Evolutionary conservation across 2,888 invertebrate genomes (phyloP).

Genomic region (Drosophila neotestacea): DNA sequence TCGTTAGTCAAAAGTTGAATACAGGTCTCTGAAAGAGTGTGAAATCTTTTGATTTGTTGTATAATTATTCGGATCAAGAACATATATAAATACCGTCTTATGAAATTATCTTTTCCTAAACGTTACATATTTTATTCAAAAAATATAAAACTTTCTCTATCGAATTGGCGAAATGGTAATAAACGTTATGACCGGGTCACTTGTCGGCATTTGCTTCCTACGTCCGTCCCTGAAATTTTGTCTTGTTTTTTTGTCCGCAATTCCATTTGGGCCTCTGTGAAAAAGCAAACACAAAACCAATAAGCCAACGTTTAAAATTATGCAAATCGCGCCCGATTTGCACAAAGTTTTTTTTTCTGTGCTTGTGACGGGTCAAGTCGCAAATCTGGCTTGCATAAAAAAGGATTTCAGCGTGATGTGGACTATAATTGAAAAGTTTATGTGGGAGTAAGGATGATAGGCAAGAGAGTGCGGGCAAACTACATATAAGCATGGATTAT

Average conservation of each 20-base stretch:
- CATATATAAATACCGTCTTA: background rate
- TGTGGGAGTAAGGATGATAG: constrained; percentile 7
- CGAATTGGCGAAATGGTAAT: constrained; percentile 40
- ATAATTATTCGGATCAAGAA: background rate
- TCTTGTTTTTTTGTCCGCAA: constrained; percentile 10
- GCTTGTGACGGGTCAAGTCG: constrained; percentile 59
- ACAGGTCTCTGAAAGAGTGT: too few relatives aligned
- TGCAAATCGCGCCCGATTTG: constrained; percentile 70
- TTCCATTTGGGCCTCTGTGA: constrained; percentile 27
- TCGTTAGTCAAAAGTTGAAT: too few relatives aligned
- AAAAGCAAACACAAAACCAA: constrained; percentile 68
- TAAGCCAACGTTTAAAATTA: constrained; percentile 74
- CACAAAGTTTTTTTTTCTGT: constrained; percentile 53
- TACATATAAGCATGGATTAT: constrained; percentile 38
- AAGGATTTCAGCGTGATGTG: constrained; percentile 61
- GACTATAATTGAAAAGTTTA: constrained; percentile 73
- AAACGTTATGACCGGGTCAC: constrained; percentile 65
- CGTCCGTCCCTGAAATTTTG: constrained; percentile 10
- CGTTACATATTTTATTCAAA: background rate
- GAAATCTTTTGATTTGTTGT: too few relatives aligned
- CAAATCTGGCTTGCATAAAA: constrained; percentile 63
- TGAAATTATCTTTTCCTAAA: background rate
- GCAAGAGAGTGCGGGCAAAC: constrained; percentile 13
- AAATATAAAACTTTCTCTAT: constrained; percentile 6
- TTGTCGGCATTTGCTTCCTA: constrained; percentile 44